Conservation (phyloP, 2,888 invertebrate species). For the Standfussiana lucernea region DNA sequence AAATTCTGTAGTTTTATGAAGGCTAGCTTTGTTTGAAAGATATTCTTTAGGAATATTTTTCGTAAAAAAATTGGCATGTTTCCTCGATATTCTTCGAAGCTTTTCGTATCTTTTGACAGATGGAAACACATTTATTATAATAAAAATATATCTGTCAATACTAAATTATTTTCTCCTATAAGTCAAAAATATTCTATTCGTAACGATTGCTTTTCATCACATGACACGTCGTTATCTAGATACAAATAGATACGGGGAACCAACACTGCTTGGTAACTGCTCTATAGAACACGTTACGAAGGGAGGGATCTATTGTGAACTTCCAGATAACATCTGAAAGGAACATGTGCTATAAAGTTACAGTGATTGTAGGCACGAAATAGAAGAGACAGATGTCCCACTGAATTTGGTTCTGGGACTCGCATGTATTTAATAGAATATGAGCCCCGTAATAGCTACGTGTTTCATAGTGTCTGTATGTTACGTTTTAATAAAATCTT, state of each 20-base stretch:
- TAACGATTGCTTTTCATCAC: constrained; percentile 31
- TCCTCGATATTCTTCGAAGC: not conserved
- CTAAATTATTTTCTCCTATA: not conserved
- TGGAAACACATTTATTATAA: not conserved
- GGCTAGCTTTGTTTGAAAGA: constrained; percentile 3
- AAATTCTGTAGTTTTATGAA: constrained; percentile 18
- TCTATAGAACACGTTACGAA: constrained; percentile 49
- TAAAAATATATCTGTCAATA: not conserved
- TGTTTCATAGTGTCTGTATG: not conserved
- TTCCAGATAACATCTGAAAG: constrained; percentile 56
- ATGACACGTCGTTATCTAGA: constrained; percentile 14
- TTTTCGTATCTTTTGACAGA: not conserved
- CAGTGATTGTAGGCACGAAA: constrained; percentile 48
- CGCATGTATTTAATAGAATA: constrained; percentile 31
- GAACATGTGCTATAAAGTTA: constrained; percentile 31
- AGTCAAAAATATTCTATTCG: not conserved
- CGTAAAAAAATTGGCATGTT: not conserved
- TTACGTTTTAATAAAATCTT: constrained; percentile 10
- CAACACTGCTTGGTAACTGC: constrained; percentile 38
- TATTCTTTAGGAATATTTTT: not conserved
- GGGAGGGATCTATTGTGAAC: constrained; percentile 51
- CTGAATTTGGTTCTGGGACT: constrained; percentile 26
- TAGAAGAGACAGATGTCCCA: constrained; percentile 24
- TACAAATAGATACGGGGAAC: constrained; percentile 31
- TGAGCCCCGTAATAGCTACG: not conserved